Evolutionary conservation across 37 sponge, comb jelly and placozoan genomes (phyloP).

Genomic region (Agelas oroides): DNA sequence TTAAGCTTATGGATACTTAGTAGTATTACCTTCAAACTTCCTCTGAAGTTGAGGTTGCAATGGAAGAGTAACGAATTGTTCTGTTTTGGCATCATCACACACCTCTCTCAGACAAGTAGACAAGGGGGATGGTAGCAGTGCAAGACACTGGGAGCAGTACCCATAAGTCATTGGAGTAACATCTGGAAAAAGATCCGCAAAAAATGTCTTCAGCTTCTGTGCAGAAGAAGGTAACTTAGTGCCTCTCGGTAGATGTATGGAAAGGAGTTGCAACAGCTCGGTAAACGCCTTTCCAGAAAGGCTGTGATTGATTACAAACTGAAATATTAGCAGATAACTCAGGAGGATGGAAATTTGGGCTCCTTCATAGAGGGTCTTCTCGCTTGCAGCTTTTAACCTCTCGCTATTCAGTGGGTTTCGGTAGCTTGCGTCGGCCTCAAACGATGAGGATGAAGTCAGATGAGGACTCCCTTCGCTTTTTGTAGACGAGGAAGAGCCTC

Average conservation of each 20-base stretch:
- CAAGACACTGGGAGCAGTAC: background rate
- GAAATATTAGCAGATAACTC: background rate
- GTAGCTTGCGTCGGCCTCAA: too few relatives aligned
- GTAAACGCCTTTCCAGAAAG: background rate
- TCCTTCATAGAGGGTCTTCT: too few relatives aligned
- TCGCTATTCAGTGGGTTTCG: too few relatives aligned
- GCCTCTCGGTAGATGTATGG: background rate
- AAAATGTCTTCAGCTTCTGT: background rate
- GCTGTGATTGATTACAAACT: background rate
- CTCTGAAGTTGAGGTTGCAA: background rate
- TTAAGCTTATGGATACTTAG: too few relatives aligned
- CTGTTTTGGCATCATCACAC: background rate
- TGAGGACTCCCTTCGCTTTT: too few relatives aligned
- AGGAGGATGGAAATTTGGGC: background rate
- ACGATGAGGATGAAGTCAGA: too few relatives aligned
- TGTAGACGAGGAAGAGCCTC: too few relatives aligned
- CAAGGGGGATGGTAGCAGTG: background rate
- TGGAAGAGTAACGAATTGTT: background rate
- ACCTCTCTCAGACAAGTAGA: background rate
- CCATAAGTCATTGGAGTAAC: background rate
- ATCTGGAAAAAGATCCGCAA: background rate
- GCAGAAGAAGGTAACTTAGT: background rate
- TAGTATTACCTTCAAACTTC: constrained; percentile 14
- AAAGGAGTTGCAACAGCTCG: background rate
- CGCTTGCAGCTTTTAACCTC: too few relatives aligned